A percentile compares a stretch with the other conserved stretches of the same genome.
These are phyloP conservation scores for Catharus ustulatus DNA, from an alignment of 2,797 vertebrate species.

Conservation along the genomic window DNA sequence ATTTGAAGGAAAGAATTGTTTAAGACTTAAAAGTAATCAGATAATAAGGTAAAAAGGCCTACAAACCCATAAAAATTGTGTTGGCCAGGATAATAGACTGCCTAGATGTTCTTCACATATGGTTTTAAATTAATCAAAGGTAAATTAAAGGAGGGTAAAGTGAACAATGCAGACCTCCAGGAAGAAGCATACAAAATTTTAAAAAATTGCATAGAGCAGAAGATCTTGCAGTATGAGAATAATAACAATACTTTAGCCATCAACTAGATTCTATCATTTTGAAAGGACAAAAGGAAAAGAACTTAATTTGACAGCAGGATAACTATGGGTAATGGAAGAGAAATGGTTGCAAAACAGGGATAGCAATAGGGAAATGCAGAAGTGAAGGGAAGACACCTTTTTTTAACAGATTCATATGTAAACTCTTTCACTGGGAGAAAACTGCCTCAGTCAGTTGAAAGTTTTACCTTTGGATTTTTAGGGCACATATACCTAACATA, in stretches of 20 bases:
- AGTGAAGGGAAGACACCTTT: fast-evolving
- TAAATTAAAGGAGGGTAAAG: not conserved
- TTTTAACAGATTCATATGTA: not conserved
- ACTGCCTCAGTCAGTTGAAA: not conserved
- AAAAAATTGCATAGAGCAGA: not conserved
- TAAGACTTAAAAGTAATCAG: not conserved
- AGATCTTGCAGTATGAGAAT: not conserved
- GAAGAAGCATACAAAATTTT: not conserved
- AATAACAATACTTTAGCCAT: not conserved
- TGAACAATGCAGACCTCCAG: not conserved
- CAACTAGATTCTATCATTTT: not conserved
- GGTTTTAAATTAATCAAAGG: not conserved
- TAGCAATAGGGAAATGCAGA: not conserved
- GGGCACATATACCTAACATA: not conserved
- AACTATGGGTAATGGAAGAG: not conserved
- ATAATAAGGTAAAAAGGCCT: not conserved
- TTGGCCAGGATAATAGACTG: not conserved
- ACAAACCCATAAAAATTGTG: not conserved
- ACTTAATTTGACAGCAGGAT: not conserved
- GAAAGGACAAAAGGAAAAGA: not conserved
- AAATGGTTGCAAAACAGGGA: not conserved
- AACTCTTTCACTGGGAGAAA: not conserved
- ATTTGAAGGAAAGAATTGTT: not conserved
- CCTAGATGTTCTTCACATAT: not conserved
- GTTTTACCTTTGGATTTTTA: not conserved